A percentile compares a stretch with the other conserved stretches of the same genome.
These are phyloP conservation scores for Amazona vittata DNA, from an alignment of 2,113 vertebrate genomes.

Conservation along the genomic window DNA sequence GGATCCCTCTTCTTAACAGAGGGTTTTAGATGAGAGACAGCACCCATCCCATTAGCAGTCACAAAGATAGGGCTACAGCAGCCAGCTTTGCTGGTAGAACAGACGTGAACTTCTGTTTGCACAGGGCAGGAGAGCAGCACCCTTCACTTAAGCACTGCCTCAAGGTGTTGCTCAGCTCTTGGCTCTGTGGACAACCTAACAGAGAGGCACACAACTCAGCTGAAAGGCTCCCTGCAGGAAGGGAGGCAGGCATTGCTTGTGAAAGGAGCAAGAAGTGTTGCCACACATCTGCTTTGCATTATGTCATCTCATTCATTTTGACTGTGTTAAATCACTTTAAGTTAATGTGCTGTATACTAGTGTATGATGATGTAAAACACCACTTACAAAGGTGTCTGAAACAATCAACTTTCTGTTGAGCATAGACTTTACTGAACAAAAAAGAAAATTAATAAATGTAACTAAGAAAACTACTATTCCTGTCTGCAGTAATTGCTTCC, in stretches of 20 bases:
- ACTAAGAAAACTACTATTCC: not conserved
- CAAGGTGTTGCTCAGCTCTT: not conserved
- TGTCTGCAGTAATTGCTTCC: not conserved
- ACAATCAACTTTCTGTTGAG: not conserved
- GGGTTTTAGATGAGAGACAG: not conserved
- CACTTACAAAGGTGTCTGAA: not conserved
- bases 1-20: not conserved
- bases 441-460: not conserved
- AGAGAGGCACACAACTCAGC: not conserved
- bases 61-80: not conserved
- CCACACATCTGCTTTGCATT: not conserved
- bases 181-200: not conserved
- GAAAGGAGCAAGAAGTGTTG: not conserved
- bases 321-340: not conserved
- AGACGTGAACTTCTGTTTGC: not conserved
- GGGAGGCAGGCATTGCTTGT: fast-evolving
- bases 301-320: not conserved
- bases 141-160: not conserved
- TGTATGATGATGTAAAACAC: not conserved
- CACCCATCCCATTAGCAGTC: not conserved
- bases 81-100: not conserved
- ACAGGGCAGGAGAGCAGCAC: not conserved
- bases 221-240: not conserved
- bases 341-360: not conserved
- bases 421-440: not conserved